phyloP scores from a whole-genome alignment of 1,140 invertebrate species.

The Drosophila subobscura region DNA sequence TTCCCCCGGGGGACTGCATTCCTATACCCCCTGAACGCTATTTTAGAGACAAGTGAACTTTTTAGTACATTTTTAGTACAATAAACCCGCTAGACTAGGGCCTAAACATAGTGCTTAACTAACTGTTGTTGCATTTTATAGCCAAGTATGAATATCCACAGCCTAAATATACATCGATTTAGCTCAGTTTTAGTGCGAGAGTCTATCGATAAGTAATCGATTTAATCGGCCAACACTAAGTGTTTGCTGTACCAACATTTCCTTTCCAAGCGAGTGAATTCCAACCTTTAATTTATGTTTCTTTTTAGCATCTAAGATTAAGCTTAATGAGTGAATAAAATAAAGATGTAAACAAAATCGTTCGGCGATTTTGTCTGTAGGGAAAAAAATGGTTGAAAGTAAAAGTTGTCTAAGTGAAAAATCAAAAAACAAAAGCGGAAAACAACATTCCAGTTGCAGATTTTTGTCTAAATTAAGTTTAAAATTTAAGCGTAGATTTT shows the following conservation, averaged over 20 bases:
- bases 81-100: constrained; percentile 33
- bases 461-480: constrained; percentile 34
- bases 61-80: constrained; percentile 23
- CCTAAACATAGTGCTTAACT: constrained; percentile 18
- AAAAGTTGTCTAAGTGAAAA: constrained; percentile 50
- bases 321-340: constrained; percentile 51
- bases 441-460: constrained; percentile 67
- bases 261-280: constrained; percentile 28
- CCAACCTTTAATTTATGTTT: constrained; percentile 71
- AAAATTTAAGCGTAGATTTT: constrained; percentile 30
- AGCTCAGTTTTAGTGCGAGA: constrained; percentile 49
- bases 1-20: not conserved
- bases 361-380: constrained; percentile 57
- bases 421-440: constrained; percentile 12
- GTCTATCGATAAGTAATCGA: constrained; percentile 59
- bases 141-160: constrained; percentile 22
- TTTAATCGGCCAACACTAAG: constrained; percentile 60
- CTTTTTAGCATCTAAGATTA: constrained; percentile 57
- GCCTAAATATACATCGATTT: constrained; percentile 20
- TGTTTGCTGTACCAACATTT: constrained; percentile 61
- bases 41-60: constrained; percentile 48
- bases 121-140: constrained; percentile 54
- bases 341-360: constrained; percentile 41
- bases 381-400: constrained; percentile 77
- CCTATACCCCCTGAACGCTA: constrained; percentile 12